These are phyloP conservation scores for Dromiciops gliroides DNA, from an alignment of 2,113 vertebrate species.

Conservation along the genomic window DNA sequence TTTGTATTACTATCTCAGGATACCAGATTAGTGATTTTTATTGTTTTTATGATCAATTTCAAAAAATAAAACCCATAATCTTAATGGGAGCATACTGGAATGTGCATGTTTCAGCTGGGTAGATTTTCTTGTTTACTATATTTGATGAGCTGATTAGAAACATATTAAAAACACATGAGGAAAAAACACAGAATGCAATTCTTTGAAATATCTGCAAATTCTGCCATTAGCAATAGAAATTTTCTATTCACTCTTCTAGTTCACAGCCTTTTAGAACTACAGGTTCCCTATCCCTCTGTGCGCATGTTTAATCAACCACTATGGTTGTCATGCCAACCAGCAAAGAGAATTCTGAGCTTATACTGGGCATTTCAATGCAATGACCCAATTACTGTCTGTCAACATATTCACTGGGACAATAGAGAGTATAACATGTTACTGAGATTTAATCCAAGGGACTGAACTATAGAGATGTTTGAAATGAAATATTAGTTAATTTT, in stretches of 20 bases:
- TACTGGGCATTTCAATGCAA: slow-evolving; percentile 89
- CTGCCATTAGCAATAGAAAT: slow-evolving; percentile 30
- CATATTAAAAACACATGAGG: slow-evolving; percentile 17
- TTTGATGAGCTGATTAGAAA: slow-evolving; percentile 19
- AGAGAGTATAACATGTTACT: slow-evolving; percentile 86
- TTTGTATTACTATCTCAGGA: background rate
- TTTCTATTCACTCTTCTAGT: slow-evolving; percentile 70
- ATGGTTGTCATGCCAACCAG: slow-evolving; percentile 94
- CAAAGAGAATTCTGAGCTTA: slow-evolving; percentile 88
- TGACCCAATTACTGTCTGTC: slow-evolving; percentile 98
- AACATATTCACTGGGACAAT: slow-evolving; percentile 95
- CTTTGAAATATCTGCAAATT: slow-evolving; percentile 20
- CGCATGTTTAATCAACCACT: slow-evolving; percentile 94
- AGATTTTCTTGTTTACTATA: slow-evolving; percentile 18
- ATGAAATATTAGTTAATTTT: slow-evolving; percentile 64
- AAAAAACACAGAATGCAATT: background rate
- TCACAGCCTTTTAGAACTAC: slow-evolving; percentile 78
- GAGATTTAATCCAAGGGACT: slow-evolving; percentile 80
- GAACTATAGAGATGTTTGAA: slow-evolving; percentile 69
- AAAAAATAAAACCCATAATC: background rate
- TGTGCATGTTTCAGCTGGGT: background rate
- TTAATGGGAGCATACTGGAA: background rate
- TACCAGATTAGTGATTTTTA: slow-evolving; percentile 22
- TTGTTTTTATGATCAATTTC: slow-evolving; percentile 23
- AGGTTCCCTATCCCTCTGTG: slow-evolving; percentile 80